Percentiles rank a stretch among this genome's conserved stretches.
phyloP scores from a whole-genome alignment of 1,140 invertebrate species.

The Saccostrea glomerata region DNA sequence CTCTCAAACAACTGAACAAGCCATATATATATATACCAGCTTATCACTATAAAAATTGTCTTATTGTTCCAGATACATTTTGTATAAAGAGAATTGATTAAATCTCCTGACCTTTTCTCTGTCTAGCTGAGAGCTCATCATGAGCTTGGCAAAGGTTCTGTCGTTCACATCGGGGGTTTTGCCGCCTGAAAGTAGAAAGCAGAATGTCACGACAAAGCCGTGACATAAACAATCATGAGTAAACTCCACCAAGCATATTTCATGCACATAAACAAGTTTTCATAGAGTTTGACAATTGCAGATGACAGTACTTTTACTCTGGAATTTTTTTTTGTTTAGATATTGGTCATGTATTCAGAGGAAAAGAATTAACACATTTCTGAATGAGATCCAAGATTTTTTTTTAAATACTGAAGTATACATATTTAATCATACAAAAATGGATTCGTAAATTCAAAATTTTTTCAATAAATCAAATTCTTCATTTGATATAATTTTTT shows the following conservation, averaged over 20 bases:
- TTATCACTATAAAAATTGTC: no score
- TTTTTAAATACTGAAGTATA: background rate
- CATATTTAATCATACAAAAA: background rate
- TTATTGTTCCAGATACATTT: no score
- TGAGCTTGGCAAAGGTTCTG: constrained; percentile 97
- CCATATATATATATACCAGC: no score
- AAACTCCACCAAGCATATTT: background rate
- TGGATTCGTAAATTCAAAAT: background rate
- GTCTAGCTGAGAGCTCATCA: constrained; percentile 92
- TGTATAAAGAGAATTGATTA: no score
- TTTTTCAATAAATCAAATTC: background rate
- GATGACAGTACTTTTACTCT: background rate
- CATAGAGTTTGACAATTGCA: constrained; percentile 19
- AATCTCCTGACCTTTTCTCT: constrained; percentile 72
- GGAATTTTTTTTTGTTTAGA: no score
- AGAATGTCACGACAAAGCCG: constrained; percentile 77
- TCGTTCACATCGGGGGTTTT: constrained; percentile 93
- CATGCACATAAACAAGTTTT: background rate
- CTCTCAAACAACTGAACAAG: no score
- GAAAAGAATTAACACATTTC: no score
- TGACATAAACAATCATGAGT: constrained; percentile 62
- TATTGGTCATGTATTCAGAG: no score
- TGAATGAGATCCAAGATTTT: background rate
- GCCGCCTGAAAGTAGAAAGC: constrained; percentile 89
- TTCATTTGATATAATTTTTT: background rate